These are phyloP conservation scores for Neoarius graeffei DNA, from an alignment of 2,113 vertebrate species.

Conservation along the genomic window DNA sequence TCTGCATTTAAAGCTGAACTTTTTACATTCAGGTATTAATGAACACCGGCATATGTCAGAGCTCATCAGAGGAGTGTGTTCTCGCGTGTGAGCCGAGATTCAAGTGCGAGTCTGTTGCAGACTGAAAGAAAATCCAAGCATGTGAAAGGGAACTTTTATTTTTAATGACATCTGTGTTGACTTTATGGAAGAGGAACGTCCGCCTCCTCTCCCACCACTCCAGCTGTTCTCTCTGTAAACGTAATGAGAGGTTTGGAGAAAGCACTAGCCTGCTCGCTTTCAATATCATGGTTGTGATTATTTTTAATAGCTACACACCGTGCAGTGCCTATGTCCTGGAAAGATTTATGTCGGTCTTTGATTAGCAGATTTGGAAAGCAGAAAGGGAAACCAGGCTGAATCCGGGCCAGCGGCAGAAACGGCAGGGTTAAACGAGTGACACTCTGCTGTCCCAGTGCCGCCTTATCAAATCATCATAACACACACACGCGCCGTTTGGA, in stretches of 20 bases:
- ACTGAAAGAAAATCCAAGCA: neutral
- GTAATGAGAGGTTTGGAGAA: conserved; percentile 29
- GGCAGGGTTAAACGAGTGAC: neutral
- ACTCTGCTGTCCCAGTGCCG: neutral
- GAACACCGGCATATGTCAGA: neutral
- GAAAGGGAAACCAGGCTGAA: conserved; percentile 28
- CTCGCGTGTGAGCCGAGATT: neutral
- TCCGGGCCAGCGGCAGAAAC: neutral
- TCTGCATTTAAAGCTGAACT: neutral
- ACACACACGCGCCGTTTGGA: neutral
- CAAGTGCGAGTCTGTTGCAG: neutral
- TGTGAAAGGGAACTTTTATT: conserved; percentile 1
- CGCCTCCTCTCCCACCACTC: conserved; percentile 12
- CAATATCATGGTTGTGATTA: conserved; percentile 22
- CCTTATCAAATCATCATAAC: conserved; percentile 7
- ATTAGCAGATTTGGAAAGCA: conserved; percentile 41
- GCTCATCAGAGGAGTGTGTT: neutral
- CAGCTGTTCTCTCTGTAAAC: conserved; percentile 30
- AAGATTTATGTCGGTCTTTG: conserved; percentile 38
- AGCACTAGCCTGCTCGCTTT: conserved; percentile 4
- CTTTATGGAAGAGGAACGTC: conserved; percentile 21
- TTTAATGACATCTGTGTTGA: conserved; percentile 25
- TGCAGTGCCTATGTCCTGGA: conserved; percentile 5
- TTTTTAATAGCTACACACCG: conserved; percentile 35
- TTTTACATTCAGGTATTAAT: neutral